Conservation (phyloP, 2,797 vertebrate genomes). For the Glyptemys insculpta region DNA sequence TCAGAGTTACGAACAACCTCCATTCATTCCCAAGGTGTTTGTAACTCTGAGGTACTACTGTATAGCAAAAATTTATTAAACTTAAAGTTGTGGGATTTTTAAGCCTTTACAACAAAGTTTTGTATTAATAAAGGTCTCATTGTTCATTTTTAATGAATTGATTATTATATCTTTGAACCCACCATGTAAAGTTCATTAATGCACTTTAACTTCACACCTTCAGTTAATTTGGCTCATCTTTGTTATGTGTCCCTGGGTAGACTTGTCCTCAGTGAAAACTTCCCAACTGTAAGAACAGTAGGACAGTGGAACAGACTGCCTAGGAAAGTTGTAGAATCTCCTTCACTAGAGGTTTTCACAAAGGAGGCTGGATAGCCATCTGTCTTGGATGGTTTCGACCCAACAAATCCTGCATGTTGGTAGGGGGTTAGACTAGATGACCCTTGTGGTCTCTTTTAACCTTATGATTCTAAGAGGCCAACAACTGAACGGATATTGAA, state of each 20-base stretch:
- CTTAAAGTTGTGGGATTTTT: neutral
- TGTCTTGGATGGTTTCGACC: no score
- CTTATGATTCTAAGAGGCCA: no score
- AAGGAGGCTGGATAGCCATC: no score
- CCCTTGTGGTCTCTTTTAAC: no score
- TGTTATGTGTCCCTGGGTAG: neutral
- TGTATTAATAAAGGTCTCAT: neutral
- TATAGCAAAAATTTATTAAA: neutral
- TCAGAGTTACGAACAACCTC: no score
- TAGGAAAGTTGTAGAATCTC: no score
- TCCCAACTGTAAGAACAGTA: neutral
- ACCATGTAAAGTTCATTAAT: neutral
- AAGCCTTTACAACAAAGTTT: neutral
- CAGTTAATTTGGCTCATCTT: neutral
- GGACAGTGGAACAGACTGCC: neutral
- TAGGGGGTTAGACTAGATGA: no score
- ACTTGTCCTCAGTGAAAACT: neutral
- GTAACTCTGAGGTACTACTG: no score
- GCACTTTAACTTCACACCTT: neutral
- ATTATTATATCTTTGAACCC: neutral
- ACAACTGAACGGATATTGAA: neutral
- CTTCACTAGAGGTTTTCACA: no score
- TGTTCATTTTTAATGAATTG: neutral
- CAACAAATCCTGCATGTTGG: no score
- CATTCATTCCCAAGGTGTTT: no score